A percentile compares a stretch with the other conserved stretches of the same genome.
These are phyloP conservation scores for Enteromius paludinosus DNA, from an alignment of 2,797 vertebrate species.

Conservation along the genomic window DNA sequence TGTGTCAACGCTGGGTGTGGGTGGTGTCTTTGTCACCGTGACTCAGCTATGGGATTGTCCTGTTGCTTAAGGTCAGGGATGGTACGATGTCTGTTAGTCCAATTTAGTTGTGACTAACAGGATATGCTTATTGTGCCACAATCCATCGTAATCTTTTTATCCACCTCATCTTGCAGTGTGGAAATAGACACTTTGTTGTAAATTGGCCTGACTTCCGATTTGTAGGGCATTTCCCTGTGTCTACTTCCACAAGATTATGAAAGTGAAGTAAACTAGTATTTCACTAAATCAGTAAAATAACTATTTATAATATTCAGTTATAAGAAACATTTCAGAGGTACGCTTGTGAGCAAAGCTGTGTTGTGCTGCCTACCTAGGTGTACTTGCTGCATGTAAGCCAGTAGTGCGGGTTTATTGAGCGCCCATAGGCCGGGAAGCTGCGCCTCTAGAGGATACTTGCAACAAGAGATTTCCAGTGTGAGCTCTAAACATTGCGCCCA, in stretches of 20 bases:
- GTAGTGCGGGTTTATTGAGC: slow-evolving; percentile 83
- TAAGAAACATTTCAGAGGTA: background rate
- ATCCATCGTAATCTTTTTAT: background rate
- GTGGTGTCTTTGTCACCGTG: background rate
- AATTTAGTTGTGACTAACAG: background rate
- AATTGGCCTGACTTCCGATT: background rate
- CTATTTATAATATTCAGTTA: no score
- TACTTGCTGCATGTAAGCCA: slow-evolving; percentile 88
- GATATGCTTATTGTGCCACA: background rate
- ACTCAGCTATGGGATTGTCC: slow-evolving; percentile 17
- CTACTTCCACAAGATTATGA: no score
- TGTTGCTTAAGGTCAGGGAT: background rate
- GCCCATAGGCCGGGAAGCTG: slow-evolving; percentile 84
- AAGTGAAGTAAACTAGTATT: no score
- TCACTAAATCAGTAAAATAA: no score
- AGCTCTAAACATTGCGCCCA: slow-evolving; percentile 93
- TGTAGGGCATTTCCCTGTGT: no score
- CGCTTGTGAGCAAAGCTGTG: background rate
- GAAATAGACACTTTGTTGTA: background rate
- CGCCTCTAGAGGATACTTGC: slow-evolving; percentile 85
- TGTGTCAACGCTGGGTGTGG: slow-evolving; percentile 23
- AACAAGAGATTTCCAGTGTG: slow-evolving; percentile 91
- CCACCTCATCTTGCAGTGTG: background rate
- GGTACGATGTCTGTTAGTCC: background rate
- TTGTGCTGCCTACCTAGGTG: slow-evolving; percentile 86